A percentile compares a stretch with the other conserved stretches of the same genome.
Evolutionary conservation across 2,113 vertebrate species (phyloP).

Genomic region (Lycaon pictus): DNA sequence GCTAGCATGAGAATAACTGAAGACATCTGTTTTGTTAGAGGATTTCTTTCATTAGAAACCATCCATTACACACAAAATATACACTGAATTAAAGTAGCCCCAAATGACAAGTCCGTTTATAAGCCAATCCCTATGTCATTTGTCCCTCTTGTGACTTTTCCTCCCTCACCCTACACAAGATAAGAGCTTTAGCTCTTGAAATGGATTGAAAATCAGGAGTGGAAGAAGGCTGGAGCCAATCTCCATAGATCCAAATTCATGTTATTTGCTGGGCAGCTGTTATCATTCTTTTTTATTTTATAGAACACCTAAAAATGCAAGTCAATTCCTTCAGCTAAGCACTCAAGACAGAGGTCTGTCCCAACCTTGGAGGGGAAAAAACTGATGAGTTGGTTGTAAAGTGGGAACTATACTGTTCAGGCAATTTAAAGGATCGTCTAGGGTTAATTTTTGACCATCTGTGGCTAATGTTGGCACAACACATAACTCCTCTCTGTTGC

Average conservation of each 20-base stretch:
- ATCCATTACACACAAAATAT: background rate
- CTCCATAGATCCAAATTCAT: background rate
- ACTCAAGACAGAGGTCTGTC: background rate
- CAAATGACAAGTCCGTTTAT: background rate
- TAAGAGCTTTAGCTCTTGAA: background rate
- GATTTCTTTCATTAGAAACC: constrained; percentile 9
- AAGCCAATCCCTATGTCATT: background rate
- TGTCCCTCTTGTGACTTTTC: background rate
- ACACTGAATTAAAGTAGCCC: constrained; percentile 13
- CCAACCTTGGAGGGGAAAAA: background rate
- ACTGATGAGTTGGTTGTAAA: background rate
- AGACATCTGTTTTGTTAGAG: background rate
- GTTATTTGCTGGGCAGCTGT: background rate
- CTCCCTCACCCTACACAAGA: background rate
- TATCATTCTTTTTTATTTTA: background rate
- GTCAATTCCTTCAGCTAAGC: constrained; percentile 49
- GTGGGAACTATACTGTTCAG: background rate
- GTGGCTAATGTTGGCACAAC: background rate
- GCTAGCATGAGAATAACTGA: background rate
- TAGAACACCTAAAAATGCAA: background rate
- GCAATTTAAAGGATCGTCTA: background rate
- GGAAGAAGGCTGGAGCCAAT: background rate
- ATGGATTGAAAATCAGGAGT: background rate
- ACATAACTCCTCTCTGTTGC: background rate
- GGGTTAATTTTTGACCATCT: background rate